These are phyloP conservation scores for Drosophila seclusa DNA, from an alignment of 2,888 invertebrate species.

Conservation along the genomic window DNA sequence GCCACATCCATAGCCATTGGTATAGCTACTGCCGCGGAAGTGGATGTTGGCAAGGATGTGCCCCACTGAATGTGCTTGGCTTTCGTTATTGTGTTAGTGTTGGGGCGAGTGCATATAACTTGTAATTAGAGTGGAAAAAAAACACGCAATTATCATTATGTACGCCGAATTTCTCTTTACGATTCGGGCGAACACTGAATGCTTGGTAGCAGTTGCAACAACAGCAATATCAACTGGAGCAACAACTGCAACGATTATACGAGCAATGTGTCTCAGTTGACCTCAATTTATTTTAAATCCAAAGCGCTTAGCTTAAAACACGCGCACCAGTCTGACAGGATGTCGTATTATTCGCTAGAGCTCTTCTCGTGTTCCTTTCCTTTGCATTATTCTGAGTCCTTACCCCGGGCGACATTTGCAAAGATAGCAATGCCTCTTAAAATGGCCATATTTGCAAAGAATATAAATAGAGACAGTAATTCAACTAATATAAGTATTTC, in stretches of 20 bases:
- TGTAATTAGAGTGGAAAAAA: constrained; percentile 74
- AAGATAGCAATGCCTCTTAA: not conserved
- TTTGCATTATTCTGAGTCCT: constrained; percentile 16
- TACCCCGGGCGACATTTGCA: constrained; percentile 6
- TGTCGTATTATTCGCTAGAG: constrained; percentile 28
- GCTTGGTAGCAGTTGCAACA: constrained; percentile 35
- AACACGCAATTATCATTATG: constrained; percentile 80
- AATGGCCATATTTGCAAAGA: not conserved
- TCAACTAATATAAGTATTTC: not conserved
- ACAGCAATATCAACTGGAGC: constrained; percentile 20
- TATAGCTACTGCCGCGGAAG: constrained; percentile 16
- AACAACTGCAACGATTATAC: constrained; percentile 40
- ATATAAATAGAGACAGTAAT: not conserved
- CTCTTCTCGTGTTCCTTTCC: constrained; percentile 1
- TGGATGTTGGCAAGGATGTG: constrained; percentile 46
- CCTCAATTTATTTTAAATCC: constrained; percentile 77
- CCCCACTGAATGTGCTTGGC: constrained; percentile 24
- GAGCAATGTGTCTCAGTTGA: constrained; percentile 59
- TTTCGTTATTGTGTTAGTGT: constrained; percentile 39
- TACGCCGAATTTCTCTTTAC: constrained; percentile 77
- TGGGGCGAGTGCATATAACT: constrained; percentile 62
- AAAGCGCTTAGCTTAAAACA: constrained; percentile 70
- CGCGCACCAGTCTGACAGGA: constrained; percentile 53
- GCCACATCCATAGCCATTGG: constrained; percentile 1
- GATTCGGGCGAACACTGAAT: constrained; percentile 55